phyloP scores from a whole-genome alignment of 2,113 vertebrate species.

The Macaca mulatta region DNA sequence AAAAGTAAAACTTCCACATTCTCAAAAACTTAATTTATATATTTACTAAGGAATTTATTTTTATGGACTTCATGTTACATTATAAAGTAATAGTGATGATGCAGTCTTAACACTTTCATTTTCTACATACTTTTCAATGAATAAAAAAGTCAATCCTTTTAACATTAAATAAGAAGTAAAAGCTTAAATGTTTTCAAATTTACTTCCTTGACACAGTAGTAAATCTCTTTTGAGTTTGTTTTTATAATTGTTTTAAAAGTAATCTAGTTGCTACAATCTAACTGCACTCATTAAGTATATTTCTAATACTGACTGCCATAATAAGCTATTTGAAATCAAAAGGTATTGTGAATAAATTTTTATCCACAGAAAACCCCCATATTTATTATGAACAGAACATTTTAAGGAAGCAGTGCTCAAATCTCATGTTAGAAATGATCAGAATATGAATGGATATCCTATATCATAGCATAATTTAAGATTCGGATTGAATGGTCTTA shows the following conservation, averaged over 20 bases:
- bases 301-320: not conserved
- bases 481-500: not conserved
- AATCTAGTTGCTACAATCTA: not conserved
- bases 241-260: constrained; percentile 44
- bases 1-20: constrained; percentile 34
- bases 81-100: not conserved
- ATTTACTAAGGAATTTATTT: constrained; percentile 39
- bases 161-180: constrained; percentile 21
- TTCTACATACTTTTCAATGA: constrained; percentile 1
- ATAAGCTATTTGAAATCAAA: constrained; percentile 21
- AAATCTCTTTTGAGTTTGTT: constrained; percentile 30
- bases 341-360: constrained; percentile 11
- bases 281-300: not conserved
- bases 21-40: constrained; percentile 23
- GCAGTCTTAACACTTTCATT: not conserved
- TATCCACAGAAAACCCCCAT: constrained; percentile 33
- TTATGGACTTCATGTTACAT: not conserved
- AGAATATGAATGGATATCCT: not conserved
- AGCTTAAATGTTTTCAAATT: not conserved
- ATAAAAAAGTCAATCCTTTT: not conserved
- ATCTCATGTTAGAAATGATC: constrained; percentile 5
- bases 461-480: not conserved
- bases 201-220: not conserved
- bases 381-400: constrained; percentile 13
- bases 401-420: constrained; percentile 14